Conservation (phyloP, 2,888 invertebrate species). For the Nomada fucata region DNA sequence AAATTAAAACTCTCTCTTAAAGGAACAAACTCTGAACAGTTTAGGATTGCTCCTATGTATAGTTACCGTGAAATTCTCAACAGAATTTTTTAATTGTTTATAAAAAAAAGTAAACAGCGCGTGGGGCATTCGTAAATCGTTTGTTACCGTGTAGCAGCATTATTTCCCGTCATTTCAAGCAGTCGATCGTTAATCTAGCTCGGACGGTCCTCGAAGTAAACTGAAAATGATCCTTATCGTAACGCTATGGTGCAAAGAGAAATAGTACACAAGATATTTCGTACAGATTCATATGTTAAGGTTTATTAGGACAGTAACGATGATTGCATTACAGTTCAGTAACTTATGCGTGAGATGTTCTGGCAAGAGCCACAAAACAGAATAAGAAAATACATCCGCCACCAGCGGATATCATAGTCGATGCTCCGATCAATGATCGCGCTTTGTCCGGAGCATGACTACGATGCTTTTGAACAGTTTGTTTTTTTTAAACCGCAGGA, state of each 20-base stretch:
- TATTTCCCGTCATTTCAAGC: too few relatives aligned
- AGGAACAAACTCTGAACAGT: too few relatives aligned
- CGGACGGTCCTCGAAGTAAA: too few relatives aligned
- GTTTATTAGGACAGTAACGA: constrained; percentile 80
- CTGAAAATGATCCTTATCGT: background rate
- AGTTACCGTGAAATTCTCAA: too few relatives aligned
- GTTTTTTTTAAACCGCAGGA: constrained; percentile 69
- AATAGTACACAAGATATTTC: background rate
- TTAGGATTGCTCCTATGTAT: too few relatives aligned
- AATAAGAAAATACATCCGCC: constrained; percentile 80
- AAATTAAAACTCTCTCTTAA: too few relatives aligned
- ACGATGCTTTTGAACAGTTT: constrained; percentile 75
- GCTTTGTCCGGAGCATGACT: constrained; percentile 70
- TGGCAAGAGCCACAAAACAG: constrained; percentile 78
- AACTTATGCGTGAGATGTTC: constrained; percentile 77
- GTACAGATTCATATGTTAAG: constrained; percentile 70
- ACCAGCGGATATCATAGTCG: constrained; percentile 73
- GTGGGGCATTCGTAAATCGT: too few relatives aligned
- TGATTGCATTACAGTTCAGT: constrained; percentile 80
- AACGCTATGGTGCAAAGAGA: background rate
- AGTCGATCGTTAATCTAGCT: too few relatives aligned
- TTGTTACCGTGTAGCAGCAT: too few relatives aligned
- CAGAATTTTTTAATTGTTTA: too few relatives aligned
- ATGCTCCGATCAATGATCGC: constrained; percentile 65
- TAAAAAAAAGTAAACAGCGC: too few relatives aligned